phyloP scores from a whole-genome alignment of 2,113 vertebrate genomes.

The Balaenoptera acutorostrata region DNA sequence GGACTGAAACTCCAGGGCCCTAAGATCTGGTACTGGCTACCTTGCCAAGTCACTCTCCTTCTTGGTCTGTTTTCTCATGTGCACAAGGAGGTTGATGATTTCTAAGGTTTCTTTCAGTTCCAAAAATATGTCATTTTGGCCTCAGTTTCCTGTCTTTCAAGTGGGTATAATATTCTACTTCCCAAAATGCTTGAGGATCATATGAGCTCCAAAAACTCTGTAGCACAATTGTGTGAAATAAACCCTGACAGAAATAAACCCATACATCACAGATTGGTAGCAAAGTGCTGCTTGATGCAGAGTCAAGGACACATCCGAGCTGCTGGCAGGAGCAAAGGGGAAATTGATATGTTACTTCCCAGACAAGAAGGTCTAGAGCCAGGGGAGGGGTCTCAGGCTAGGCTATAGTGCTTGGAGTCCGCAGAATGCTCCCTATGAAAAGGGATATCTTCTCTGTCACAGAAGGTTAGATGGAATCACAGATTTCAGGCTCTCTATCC shows the following conservation, averaged over 20 bases:
- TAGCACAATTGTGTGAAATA: not conserved
- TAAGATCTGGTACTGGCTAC: not conserved
- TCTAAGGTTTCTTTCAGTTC: not conserved
- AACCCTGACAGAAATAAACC: not conserved
- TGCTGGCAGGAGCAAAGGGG: not conserved
- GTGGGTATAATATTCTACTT: not conserved
- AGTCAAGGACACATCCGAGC: not conserved
- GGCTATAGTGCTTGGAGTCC: rapidly evolving
- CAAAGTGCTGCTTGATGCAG: not conserved
- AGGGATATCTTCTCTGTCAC: not conserved
- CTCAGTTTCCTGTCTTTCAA: not conserved
- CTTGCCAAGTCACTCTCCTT: not conserved
- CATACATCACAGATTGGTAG: not conserved
- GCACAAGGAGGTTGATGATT: not conserved
- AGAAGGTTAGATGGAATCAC: not conserved
- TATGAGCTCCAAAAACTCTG: not conserved
- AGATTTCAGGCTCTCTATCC: not conserved
- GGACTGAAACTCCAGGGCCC: not conserved
- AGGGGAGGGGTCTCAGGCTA: not conserved
- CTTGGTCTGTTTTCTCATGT: not conserved
- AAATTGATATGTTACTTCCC: not conserved
- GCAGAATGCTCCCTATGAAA: not conserved
- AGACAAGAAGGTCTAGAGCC: not conserved
- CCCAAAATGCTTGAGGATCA: not conserved
- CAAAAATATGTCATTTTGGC: not conserved